Evolutionary conservation across 2,797 vertebrate genomes (phyloP).

Genomic region (Anguilla megastoma): DNA sequence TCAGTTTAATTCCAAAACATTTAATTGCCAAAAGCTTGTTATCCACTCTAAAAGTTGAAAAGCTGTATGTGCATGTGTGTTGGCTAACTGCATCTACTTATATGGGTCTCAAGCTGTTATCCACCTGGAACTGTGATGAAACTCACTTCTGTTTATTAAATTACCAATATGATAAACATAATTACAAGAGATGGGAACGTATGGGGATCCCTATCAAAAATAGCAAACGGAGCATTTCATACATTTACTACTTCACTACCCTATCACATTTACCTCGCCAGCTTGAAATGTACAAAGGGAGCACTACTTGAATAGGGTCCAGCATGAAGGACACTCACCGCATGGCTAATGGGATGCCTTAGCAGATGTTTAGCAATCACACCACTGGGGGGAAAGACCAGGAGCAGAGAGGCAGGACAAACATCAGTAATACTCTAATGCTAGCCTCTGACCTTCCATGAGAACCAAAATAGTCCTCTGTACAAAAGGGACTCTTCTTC

Average conservation of each 20-base stretch:
- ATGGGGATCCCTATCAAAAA: no score
- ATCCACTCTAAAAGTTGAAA: no score
- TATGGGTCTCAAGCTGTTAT: no score
- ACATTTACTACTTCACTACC: background rate
- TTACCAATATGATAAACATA: no score
- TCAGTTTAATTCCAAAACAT: no score
- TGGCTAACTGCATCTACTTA: no score
- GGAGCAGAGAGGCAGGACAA: background rate
- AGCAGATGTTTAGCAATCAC: background rate
- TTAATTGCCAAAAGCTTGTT: no score
- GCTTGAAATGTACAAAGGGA: background rate
- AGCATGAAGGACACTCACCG: background rate
- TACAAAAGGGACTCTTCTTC: background rate
- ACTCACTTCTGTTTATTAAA: no score
- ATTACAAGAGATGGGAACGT: no score
- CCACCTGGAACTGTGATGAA: no score
- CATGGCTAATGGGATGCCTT: background rate
- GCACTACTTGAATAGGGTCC: background rate
- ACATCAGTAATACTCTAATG: background rate
- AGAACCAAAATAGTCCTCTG: background rate
- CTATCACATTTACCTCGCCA: background rate
- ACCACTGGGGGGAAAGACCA: background rate
- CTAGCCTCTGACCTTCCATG: background rate
- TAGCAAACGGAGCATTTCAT: no score
- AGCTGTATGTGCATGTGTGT: no score